Conservation (phyloP, 2,797 vertebrate species). For the Mus caroli region DNA sequence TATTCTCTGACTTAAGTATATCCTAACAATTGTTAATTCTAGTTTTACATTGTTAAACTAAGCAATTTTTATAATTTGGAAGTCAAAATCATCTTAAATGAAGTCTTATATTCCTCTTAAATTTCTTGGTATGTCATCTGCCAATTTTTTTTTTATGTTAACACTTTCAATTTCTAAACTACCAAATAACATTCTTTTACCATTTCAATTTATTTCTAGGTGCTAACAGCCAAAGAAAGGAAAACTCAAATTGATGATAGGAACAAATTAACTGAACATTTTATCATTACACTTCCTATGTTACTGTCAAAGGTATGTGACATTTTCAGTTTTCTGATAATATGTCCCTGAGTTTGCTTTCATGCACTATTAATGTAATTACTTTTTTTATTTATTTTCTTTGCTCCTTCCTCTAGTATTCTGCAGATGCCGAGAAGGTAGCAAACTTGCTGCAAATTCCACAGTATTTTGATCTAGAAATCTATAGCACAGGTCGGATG, state of each 20-base stretch:
- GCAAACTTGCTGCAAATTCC: conserved; percentile 99
- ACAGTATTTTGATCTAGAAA: conserved; percentile 98
- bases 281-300: conserved; percentile 99
- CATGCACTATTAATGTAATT: conserved; percentile 23
- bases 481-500: conserved; percentile 97
- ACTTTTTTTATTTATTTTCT: neutral
- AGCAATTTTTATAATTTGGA: neutral
- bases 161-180: conserved; percentile 66
- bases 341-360: conserved; percentile 26
- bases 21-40: neutral
- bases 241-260: conserved; percentile 99
- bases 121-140: conserved; percentile 28
- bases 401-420: conserved; percentile 90
- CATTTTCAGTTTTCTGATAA: conserved; percentile 54
- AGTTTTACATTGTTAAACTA: conserved; percentile 4
- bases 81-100: conserved; percentile 24
- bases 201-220: conserved; percentile 89
- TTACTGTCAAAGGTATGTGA: conserved; percentile 96
- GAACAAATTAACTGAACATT: conserved; percentile 99
- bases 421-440: conserved; percentile 98
- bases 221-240: conserved; percentile 98
- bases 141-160: conserved; percentile 46
- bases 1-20: neutral
- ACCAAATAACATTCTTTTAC: conserved; percentile 41
- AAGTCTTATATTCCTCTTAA: conserved; percentile 38